Base-by-base conservation (phyloP, 2,113 vertebrate species). In the Baryphthengus martii region DNA sequence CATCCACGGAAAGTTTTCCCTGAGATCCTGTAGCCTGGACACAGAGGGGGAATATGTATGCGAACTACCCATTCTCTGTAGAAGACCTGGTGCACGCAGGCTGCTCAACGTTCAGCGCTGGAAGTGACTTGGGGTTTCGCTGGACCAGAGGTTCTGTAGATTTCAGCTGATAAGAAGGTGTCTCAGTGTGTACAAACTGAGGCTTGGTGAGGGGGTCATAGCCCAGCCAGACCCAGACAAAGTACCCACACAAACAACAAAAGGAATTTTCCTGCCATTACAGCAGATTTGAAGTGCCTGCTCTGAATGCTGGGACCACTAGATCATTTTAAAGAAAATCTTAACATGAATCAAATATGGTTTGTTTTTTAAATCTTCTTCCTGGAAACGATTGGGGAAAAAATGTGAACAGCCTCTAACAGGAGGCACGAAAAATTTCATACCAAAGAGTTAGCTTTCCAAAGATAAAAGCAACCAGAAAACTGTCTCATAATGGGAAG, bases 21-120 rank as follows among this genome's bases (percentile, higher is more conserved):
- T 26, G 18, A 61, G 61, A 65, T 74, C 71, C 39, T 42, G 16
- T 42, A 71, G 35, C 35, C 61, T 3, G 0, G 13, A 29, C 11
- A 42, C 61, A 26, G 28, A 71, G 17, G 10, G n/a, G 7, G 18
- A 67, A 13, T 9, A 25, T 2, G 11, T 33, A 35, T 10, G 6
- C 56, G 42, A 81, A 52, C 52, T 23, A 40, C 20, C 16, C 25
- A 8, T 18, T 40, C 1, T 1, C 58, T 72, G 31, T 13, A 62
- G 40, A 85, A 61, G 47, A 47, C 37, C 13, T 0, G 0, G 37
- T n/a, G 11, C 24, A 17, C 17, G 13, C 3, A 31, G 29, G 24
- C 66, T 59, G 66, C 53, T 70, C 2, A 1, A 44, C 2, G 0
- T 20, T 66, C 29, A 31, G 14, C 11, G 23, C 13, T 66, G 37